Base-by-base conservation (phyloP, 2,113 vertebrate genomes). In the Upupa epops region DNA sequence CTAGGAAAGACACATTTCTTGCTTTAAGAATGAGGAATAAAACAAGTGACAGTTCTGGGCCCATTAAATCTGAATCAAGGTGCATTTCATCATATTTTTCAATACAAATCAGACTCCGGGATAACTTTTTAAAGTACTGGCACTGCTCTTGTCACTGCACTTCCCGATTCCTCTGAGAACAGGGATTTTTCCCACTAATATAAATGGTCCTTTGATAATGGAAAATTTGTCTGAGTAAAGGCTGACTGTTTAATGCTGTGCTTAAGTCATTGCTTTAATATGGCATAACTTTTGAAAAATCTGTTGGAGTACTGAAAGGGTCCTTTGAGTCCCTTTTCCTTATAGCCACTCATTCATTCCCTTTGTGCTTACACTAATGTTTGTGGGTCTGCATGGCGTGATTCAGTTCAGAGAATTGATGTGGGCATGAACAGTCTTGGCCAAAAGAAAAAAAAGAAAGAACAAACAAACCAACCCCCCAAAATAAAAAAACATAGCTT, bases 211-310 rank as follows among this genome's bases (percentile, higher is more conserved):
- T 94, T 94, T 94, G 94, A 92, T 95, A 96, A 73, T 92, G 68
- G 89, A 94, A 95, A 87, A 92, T 93, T 92, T 96, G 86, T 90
- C 78, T 92, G 81, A 76, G 86, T 85, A 92, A 90, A 92, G 36
- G 32, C 66, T 92, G 92, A 60, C 69, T 88, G 28, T 89, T 93
- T 85, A 92, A 89, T 79, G 59, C 55, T 73, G 74, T 65, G 63
- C 42, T 94, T 94, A 89, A 95, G 71, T 91, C 89, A 85, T 79
- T 72, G 42, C 87, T 95, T 93, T 95, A 87, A 93, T 93, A 77
- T 85, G 93, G 63, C 28, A 70, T 51, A 79, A 49, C 32, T 85
- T 81, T 94, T 87, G 63, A 95, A 95, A 78, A 86, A 69, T 75
- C 54, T 95, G 11, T 45, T 85, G 58, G 66, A 91, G 71, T 85